Evolutionary conservation across 2,888 invertebrate species (phyloP).

Genomic region (Apodemia mormo): DNA sequence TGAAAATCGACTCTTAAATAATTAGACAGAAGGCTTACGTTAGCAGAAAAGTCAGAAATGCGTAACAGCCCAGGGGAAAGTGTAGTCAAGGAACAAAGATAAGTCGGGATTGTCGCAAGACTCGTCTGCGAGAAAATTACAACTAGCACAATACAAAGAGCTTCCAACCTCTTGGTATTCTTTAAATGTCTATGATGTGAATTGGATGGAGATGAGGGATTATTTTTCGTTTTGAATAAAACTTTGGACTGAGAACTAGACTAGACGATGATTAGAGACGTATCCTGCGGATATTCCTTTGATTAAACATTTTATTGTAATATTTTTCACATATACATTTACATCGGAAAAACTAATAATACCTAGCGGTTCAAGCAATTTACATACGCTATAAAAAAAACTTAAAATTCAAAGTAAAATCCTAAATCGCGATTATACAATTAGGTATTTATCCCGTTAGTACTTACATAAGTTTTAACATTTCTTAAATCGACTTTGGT

Average conservation of each 20-base stretch:
- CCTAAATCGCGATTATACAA: too few species aligned
- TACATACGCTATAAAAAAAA: too few species aligned
- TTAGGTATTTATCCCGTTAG: too few species aligned
- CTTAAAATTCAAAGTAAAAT: too few species aligned
- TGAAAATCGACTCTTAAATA: slow-evolving; percentile 38
- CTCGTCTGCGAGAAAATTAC: slow-evolving; percentile 71
- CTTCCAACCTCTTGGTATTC: slow-evolving; percentile 51
- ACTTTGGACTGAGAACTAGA: slow-evolving; percentile 1
- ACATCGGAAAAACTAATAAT: too few species aligned
- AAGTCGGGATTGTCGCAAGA: slow-evolving; percentile 72
- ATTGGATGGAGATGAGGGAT: slow-evolving; percentile 22
- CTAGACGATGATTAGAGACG: slow-evolving; percentile 5
- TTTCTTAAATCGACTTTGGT: too few species aligned
- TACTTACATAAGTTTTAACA: too few species aligned
- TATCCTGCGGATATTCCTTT: slow-evolving; percentile 12
- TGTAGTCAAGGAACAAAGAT: slow-evolving; percentile 77
- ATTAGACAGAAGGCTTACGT: slow-evolving; percentile 31
- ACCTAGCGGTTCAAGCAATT: too few species aligned
- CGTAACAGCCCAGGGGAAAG: slow-evolving; percentile 67
- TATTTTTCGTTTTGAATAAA: slow-evolving; percentile 19
- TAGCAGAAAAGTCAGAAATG: slow-evolving; percentile 41
- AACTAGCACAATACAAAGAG: slow-evolving; percentile 65
- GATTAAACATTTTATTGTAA: neutral
- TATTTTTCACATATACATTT: neutral
- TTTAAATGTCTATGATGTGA: slow-evolving; percentile 44